Evolutionary conservation across 1,140 invertebrate species (phyloP), one percentile per base, ranked within the genome.

Genomic region (Neodiprion lecontei): DNA sequence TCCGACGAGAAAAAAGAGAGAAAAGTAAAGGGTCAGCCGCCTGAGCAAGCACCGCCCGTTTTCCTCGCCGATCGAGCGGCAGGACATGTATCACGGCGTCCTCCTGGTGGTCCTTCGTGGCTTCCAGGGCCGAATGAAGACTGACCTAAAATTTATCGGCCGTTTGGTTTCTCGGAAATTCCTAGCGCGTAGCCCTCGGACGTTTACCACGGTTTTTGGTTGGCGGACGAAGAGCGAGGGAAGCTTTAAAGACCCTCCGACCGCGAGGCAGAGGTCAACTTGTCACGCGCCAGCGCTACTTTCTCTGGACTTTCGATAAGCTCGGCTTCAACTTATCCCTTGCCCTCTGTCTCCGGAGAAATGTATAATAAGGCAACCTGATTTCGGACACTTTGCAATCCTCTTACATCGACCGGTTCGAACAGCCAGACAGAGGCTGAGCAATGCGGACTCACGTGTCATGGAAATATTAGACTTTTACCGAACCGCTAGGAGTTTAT

Each of bases 151-250:
- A 61, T 61, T 61, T 61, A 61, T 61, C n/a, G 53, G 53, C 53
- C 53, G 53, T 61, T 61, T 61, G 53, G 53, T 14, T 5, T 4
- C 53, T 61, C 53, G 53, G 53, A 61, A 61, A 61, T 61, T 61
- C 53, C 53, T 61, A 61, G n/a, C 53, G 53, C 53, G 53, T 61
- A 61, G 53, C n/a, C n/a, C 53, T 61, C 53, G n/a, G n/a, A 17
- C 53, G 53, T 12, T 61, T 61, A 17, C 53, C n/a, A 61, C 53
- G 9, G 53, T 61, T 14, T 61, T 61, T 61, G 11, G 53, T 0
- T 17, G 53, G n/a, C 11, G n/a, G 53, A 17, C 5, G n/a, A 5
- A 12, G 53, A 61, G 53, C 11, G 53, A 61, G 11, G 53, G n/a
- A 5, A 12, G 11, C 53, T 61, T 14, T 12, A 61, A 17, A 17